Percentiles rank a stretch among this genome's conserved stretches.
Evolutionary conservation across 2,113 vertebrate species (phyloP).

Genomic region (Pyrgilauda ruficollis): DNA sequence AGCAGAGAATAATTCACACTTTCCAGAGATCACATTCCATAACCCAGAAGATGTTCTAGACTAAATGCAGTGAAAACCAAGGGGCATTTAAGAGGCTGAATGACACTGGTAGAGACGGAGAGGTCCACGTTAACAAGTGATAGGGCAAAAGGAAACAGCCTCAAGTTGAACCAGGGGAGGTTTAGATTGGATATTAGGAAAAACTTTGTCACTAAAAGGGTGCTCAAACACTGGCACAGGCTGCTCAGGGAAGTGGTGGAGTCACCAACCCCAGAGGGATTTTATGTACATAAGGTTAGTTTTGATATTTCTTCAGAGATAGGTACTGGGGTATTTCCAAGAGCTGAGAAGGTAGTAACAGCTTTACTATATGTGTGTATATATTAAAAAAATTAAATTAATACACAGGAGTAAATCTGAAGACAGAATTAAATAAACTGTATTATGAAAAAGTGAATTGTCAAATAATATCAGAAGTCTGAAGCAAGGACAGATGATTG

Average conservation of each 20-base stretch:
- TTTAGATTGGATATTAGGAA: neutral
- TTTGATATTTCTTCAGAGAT: neutral
- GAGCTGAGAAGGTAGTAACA: neutral
- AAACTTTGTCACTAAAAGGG: neutral
- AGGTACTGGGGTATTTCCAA: neutral
- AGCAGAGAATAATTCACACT: neutral
- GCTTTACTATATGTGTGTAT: neutral
- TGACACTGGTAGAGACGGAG: neutral
- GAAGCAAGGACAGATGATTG: neutral
- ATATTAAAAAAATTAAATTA: accelerated
- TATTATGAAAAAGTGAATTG: neutral
- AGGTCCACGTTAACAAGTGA: neutral
- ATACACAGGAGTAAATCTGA: neutral
- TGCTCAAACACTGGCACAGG: neutral
- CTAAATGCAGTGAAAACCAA: neutral
- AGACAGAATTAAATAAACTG: neutral
- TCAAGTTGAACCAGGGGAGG: neutral
- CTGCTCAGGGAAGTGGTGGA: neutral
- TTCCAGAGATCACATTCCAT: accelerated
- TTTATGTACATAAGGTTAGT: neutral
- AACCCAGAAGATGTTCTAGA: neutral
- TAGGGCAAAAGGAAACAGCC: neutral
- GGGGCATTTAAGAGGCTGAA: neutral
- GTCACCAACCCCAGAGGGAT: accelerated
- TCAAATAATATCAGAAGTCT: neutral